Evolutionary conservation across 2,113 vertebrate species (phyloP).

Genomic region (Rostratula benghalensis): DNA sequence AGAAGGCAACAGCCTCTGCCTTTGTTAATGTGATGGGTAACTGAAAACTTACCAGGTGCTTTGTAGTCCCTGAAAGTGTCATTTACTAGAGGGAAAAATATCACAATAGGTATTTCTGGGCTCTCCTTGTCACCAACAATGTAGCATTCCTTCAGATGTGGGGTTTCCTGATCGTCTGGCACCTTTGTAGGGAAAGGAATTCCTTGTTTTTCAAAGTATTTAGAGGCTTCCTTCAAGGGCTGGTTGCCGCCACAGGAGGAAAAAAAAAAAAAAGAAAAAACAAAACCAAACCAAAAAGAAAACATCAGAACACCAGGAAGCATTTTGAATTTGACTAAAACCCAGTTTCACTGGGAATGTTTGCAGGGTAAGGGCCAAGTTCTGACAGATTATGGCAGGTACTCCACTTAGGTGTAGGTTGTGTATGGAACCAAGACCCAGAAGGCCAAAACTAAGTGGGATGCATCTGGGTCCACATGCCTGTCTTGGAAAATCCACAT

Average conservation of each 20-base stretch:
- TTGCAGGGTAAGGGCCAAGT: neutral
- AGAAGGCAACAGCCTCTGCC: neutral
- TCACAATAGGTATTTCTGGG: conserved; percentile 68
- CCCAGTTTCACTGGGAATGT: neutral
- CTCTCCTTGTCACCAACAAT: conserved; percentile 67
- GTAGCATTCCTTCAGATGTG: conserved; percentile 78
- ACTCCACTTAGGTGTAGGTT: neutral
- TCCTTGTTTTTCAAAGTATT: conserved; percentile 73
- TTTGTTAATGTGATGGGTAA: neutral
- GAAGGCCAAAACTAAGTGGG: neutral
- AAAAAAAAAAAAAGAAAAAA: neutral
- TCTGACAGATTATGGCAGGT: neutral
- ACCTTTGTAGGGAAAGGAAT: conserved; percentile 75
- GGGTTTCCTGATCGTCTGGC: conserved; percentile 62
- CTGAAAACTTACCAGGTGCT: conserved; percentile 74
- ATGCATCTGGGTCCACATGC: neutral
- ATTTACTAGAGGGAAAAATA: conserved; percentile 79
- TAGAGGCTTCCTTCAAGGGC: conserved; percentile 77
- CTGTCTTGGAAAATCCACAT: neutral
- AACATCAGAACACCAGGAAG: neutral
- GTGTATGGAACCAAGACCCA: neutral
- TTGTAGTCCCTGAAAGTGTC: conserved; percentile 81
- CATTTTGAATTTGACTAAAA: neutral
- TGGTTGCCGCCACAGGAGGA: neutral
- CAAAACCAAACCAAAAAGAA: neutral